Evolutionary conservation across 2,113 vertebrate genomes (phyloP).

Genomic region (Cranoglanis bouderius): DNA sequence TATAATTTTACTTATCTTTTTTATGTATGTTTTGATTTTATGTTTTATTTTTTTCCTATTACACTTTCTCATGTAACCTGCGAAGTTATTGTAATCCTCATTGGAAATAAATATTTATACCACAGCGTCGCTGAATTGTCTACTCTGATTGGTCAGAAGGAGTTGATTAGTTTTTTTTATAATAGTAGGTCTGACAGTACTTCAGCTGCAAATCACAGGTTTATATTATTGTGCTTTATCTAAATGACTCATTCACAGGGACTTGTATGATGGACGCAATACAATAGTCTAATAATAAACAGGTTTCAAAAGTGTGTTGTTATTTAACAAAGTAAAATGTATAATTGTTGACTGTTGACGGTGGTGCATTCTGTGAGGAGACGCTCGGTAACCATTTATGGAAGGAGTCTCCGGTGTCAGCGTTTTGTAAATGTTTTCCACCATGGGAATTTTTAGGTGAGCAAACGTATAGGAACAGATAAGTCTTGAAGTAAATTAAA

Average conservation of each 20-base stretch:
- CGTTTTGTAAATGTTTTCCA: neutral
- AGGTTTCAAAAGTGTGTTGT: neutral
- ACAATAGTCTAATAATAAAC: neutral
- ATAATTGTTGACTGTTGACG: neutral
- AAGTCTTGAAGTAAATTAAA: too few relatives aligned
- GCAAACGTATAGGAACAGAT: too few relatives aligned
- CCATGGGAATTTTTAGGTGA: neutral
- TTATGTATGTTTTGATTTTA: neutral
- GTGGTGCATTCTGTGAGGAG: too few relatives aligned
- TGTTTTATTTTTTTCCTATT: neutral
- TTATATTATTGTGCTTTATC: neutral
- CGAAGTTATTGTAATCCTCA: neutral
- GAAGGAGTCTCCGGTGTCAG: neutral
- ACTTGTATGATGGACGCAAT: neutral
- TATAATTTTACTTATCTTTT: neutral
- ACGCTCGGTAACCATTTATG: neutral
- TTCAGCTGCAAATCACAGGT: neutral
- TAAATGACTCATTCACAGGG: neutral
- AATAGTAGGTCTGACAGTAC: neutral
- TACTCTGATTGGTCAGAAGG: neutral
- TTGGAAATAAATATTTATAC: constrained; percentile 13
- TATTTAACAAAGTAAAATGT: neutral
- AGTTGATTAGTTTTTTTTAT: neutral
- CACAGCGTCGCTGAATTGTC: neutral
- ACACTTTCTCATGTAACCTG: too few relatives aligned